phyloP scores from a whole-genome alignment of 2,888 invertebrate species.

The Eilema sororculum region DNA sequence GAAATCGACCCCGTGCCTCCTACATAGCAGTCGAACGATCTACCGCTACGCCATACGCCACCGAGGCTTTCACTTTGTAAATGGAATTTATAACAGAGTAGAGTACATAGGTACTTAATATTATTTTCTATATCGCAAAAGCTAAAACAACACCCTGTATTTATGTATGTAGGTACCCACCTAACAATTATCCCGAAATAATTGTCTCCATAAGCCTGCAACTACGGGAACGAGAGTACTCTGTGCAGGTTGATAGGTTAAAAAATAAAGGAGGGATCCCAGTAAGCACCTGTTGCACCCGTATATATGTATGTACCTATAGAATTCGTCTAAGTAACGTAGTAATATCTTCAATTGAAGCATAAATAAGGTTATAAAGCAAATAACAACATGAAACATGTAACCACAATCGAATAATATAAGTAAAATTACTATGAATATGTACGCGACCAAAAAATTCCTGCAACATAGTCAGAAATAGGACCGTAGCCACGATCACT shows the following conservation, averaged over 20 bases:
- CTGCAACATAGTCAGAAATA: background rate
- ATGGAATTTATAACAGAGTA: too few species aligned
- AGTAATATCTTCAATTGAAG: background rate
- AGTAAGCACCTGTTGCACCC: background rate
- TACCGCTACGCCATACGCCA: too few species aligned
- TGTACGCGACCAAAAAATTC: background rate
- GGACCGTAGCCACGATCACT: background rate
- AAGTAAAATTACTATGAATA: background rate
- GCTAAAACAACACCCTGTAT: background rate
- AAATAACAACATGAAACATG: background rate
- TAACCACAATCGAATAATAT: background rate
- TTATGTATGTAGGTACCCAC: background rate
- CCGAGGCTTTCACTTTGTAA: too few species aligned
- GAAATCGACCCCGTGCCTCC: too few species aligned
- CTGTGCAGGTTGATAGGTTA: background rate
- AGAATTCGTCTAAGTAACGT: background rate
- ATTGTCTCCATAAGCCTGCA: background rate
- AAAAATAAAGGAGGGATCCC: background rate
- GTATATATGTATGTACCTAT: background rate
- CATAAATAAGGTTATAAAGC: background rate
- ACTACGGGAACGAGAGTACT: background rate
- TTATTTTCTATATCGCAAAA: background rate
- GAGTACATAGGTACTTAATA: too few species aligned
- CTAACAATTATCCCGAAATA: background rate
- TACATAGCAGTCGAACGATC: too few species aligned